Percentiles rank a stretch among this genome's conserved stretches.
Conservation (phyloP, 1,140 invertebrate species). For the Conopomorpha cramerella region DNA sequence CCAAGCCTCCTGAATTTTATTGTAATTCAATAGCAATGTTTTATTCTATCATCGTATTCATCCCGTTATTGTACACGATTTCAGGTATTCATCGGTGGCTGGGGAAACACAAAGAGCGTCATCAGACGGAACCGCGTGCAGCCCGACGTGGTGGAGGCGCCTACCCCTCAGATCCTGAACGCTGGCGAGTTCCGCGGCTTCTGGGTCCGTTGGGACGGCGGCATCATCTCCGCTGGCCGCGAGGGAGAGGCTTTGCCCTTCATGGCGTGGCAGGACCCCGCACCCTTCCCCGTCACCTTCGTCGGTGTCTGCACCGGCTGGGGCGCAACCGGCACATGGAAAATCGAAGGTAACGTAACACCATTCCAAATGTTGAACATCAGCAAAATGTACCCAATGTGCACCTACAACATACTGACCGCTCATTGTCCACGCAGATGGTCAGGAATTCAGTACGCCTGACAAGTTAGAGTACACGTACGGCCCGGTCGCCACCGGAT, state of each 20-base stretch:
- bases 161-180: constrained; percentile 72
- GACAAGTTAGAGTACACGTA: constrained; percentile 65
- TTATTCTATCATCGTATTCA: no score
- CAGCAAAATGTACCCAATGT: constrained; percentile 41
- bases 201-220: constrained; percentile 79
- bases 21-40: no score
- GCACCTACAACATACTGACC: constrained; percentile 12
- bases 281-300: constrained; percentile 70
- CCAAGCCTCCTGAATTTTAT: no score
- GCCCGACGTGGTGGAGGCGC: constrained; percentile 75
- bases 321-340: constrained; percentile 82
- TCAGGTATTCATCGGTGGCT: constrained; percentile 82
- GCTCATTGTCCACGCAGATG: constrained; percentile 40
- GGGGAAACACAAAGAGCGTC: constrained; percentile 82
- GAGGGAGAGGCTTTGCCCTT: constrained; percentile 74
- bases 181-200: constrained; percentile 76
- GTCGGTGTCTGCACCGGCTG: constrained; percentile 84
- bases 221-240: constrained; percentile 68
- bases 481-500: constrained; percentile 57
- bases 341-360: constrained; percentile 71
- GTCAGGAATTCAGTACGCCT: constrained; percentile 54
- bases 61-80: no score
- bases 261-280: constrained; percentile 70
- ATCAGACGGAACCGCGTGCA: constrained; percentile 78
- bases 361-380: neutral